Percentiles rank a stretch among this genome's conserved stretches.
phyloP scores from a whole-genome alignment of 2,797 vertebrate genomes.

The Onychomys arenicola region DNA sequence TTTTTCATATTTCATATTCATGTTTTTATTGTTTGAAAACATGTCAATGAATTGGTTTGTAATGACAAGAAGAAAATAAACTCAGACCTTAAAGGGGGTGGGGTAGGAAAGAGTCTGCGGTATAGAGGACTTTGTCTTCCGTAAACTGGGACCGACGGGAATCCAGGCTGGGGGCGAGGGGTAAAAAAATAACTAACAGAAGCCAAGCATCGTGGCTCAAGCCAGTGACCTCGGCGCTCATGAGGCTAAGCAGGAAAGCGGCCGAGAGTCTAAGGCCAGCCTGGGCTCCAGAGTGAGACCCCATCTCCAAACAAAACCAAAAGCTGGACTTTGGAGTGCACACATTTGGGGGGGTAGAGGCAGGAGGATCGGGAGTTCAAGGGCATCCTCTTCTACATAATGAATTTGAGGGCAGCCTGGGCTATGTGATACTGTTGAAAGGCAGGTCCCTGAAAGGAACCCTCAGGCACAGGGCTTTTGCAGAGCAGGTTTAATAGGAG shows the following conservation, averaged over 20 bases:
- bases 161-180: neutral
- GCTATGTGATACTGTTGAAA: neutral
- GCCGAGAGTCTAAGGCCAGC: neutral
- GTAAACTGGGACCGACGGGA: neutral
- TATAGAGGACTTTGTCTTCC: neutral
- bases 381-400: neutral
- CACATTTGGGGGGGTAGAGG: neutral
- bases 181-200: neutral
- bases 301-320: neutral
- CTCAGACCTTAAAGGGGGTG: neutral
- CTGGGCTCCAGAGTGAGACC: neutral
- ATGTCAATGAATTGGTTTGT: conserved; percentile 10
- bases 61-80: conserved; percentile 56
- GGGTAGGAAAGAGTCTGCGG: neutral
- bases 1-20: neutral
- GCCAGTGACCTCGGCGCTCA: neutral
- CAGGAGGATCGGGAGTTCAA: neutral
- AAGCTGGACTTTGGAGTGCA: neutral
- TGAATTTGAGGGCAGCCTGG: neutral
- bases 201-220: neutral
- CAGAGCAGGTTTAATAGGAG: neutral
- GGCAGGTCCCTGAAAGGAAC: neutral
- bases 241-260: neutral
- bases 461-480: neutral
- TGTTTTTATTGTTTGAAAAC: conserved; percentile 57